Percentiles rank a stretch among this genome's conserved stretches.
These are phyloP conservation scores for Catagonus wagneri DNA, from an alignment of 2,113 vertebrate genomes.

Conservation along the genomic window DNA sequence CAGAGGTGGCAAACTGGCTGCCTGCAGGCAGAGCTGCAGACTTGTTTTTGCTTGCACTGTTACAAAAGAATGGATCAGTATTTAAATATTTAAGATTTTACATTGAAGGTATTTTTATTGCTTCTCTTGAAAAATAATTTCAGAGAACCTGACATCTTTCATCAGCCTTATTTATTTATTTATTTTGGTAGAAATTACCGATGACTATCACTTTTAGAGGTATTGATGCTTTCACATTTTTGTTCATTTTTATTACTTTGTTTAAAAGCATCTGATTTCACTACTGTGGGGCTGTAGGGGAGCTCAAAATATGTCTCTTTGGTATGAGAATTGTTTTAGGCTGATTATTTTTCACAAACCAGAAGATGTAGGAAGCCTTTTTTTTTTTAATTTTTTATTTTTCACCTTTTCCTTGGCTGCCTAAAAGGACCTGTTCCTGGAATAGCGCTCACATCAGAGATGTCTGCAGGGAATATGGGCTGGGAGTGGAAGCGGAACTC, in stretches of 20 bases:
- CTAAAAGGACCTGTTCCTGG: not conserved
- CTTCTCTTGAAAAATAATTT: not conserved
- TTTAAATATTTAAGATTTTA: not conserved
- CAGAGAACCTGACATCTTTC: not conserved
- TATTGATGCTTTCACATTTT: not conserved
- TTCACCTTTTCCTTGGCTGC: not conserved
- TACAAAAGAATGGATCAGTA: not conserved
- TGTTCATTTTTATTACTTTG: not conserved
- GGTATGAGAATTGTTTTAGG: not conserved
- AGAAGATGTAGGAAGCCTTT: not conserved
- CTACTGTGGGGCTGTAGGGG: not conserved
- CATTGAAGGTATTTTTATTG: not conserved
- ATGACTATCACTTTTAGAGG: not conserved
- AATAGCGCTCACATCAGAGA: not conserved
- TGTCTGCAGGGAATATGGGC: not conserved
- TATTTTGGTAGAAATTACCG: not conserved
- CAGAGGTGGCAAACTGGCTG: not conserved
- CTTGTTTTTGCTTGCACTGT: not conserved
- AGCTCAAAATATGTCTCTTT: not conserved
- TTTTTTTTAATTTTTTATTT: not conserved
- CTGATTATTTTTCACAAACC: not conserved
- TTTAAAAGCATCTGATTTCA: not conserved
- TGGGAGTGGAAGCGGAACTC: not conserved
- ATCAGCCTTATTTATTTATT: too few relatives aligned
- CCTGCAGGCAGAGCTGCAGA: not conserved